Conservation (phyloP, 1,140 invertebrate species). For the Atopsyche davidsoni region DNA sequence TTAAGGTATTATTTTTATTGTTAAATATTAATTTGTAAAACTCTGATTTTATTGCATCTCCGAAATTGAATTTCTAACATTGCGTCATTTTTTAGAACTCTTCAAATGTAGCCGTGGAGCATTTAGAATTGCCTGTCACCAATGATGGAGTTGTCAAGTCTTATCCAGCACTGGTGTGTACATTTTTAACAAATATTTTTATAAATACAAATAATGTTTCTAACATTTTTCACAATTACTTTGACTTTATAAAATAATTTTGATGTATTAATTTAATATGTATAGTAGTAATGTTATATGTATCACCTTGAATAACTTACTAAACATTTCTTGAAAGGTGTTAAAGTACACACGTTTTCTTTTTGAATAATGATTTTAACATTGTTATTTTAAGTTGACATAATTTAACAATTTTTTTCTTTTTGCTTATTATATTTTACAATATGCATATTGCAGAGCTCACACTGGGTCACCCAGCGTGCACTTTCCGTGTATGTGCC, state of each 20-base stretch:
- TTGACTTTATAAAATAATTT: no score
- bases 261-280: no score
- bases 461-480: conserved; percentile 40
- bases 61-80: not conserved
- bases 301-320: not conserved
- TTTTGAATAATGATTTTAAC: not conserved
- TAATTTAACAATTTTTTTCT: not conserved
- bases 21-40: not conserved
- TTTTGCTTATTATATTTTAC: no score
- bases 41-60: conserved; percentile 1
- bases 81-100: conserved; percentile 39
- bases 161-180: conserved; percentile 42
- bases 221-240: not conserved
- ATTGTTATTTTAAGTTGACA: not conserved
- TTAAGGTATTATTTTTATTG: conserved; percentile 2
- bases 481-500: conserved; percentile 38
- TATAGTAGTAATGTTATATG: not conserved
- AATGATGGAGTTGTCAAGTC: conserved; percentile 40
- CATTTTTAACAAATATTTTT: not conserved
- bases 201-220: not conserved
- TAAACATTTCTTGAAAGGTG: not conserved
- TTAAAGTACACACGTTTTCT: not conserved
- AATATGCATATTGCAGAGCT: conserved; percentile 40
- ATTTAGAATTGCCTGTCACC: conserved; percentile 35
- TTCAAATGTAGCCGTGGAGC: conserved; percentile 39